Conservation (phyloP, 2,113 vertebrate species). For the Craseonycteris thonglongyai region DNA sequence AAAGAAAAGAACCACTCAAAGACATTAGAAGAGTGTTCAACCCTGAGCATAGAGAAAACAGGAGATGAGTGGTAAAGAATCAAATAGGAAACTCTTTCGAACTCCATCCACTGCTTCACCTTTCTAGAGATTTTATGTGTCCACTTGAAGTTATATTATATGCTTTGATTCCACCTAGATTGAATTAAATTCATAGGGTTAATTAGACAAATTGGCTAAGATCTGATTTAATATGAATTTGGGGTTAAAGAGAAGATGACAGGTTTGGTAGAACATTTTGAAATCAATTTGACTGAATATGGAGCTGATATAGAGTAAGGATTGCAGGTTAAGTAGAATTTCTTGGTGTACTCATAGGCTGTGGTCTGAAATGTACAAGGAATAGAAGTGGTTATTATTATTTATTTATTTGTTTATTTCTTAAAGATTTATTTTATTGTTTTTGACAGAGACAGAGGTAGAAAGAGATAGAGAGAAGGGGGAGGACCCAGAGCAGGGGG, state of each 20-base stretch:
- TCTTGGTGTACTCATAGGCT: background rate
- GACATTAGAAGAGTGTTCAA: background rate
- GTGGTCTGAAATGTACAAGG: background rate
- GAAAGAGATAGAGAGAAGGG: too few species aligned
- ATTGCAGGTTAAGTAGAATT: background rate
- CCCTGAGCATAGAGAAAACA: background rate
- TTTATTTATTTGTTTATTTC: background rate
- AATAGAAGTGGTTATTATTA: background rate
- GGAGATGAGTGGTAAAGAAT: background rate
- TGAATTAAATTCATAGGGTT: background rate
- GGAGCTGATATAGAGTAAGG: background rate
- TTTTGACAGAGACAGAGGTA: too few species aligned
- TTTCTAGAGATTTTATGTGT: background rate
- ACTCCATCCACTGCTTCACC: background rate
- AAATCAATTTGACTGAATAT: background rate
- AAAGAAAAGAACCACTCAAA: background rate
- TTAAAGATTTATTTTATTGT: too few species aligned
- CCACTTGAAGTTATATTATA: background rate
- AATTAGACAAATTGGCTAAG: background rate
- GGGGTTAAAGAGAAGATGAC: background rate
- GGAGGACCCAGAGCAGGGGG: too few species aligned
- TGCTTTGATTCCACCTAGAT: background rate
- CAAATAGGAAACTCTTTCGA: background rate
- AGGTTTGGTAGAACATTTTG: background rate
- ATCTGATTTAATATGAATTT: background rate